Conservation (phyloP, 2,113 vertebrate genomes). For the Ptilorrhoa leucosticta region DNA sequence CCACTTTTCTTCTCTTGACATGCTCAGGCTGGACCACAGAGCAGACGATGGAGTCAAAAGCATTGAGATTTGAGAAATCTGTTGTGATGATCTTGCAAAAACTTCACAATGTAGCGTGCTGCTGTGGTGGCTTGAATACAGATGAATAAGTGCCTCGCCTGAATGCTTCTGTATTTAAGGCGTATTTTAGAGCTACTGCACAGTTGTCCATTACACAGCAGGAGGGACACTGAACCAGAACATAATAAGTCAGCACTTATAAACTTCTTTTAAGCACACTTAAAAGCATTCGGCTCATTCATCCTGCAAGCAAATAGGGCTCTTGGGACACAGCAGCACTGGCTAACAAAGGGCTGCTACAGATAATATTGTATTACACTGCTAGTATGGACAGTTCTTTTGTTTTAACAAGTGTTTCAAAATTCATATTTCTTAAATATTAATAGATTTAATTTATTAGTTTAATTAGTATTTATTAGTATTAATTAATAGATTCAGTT, state of each 20-base stretch:
- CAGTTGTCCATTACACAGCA: not conserved
- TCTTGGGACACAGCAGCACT: not conserved
- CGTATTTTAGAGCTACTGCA: not conserved
- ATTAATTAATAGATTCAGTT: not conserved
- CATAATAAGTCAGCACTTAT: not conserved
- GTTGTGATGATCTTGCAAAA: not conserved
- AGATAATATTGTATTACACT: not conserved
- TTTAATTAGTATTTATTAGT: not conserved
- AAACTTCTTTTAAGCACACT: not conserved
- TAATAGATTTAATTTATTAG: not conserved
- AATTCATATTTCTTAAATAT: not conserved
- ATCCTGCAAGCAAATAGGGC: not conserved
- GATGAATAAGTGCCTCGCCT: not conserved
- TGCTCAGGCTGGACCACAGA: not conserved
- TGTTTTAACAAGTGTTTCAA: not conserved
- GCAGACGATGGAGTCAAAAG: not conserved
- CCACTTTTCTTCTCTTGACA: not conserved
- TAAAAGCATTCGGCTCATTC: not conserved
- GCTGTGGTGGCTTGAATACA: not conserved
- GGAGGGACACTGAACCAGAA: not conserved
- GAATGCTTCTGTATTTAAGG: not conserved
- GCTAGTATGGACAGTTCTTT: not conserved
- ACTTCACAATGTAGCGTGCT: not conserved
- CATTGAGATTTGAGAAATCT: not conserved
- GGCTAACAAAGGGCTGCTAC: not conserved